Conservation (phyloP, 2,888 invertebrate species). For the Silvanus unidentatus region DNA sequence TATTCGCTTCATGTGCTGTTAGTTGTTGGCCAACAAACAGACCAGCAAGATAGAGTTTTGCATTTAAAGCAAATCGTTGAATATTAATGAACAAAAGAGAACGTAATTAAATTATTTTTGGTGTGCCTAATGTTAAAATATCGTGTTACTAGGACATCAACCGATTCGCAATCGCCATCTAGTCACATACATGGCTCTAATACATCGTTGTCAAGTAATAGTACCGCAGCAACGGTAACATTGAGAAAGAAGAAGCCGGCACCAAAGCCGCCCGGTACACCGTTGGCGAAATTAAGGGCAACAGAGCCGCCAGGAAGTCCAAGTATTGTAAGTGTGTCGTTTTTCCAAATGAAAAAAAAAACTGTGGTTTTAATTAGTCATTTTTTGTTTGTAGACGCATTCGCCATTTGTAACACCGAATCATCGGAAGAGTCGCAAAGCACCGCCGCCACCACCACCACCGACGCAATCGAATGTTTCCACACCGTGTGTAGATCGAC, state of each 20-base stretch:
- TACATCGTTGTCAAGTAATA: conserved; percentile 42
- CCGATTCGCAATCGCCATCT: not conserved
- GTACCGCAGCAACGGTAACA: conserved; percentile 31
- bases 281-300: conserved; percentile 14
- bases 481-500: conserved; percentile 23
- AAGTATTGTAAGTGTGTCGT: conserved; percentile 38
- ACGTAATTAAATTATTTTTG: too few relatives aligned
- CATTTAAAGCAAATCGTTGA: too few relatives aligned
- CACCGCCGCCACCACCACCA: conserved; percentile 64
- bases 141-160: conserved; percentile 35
- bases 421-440: conserved; percentile 57
- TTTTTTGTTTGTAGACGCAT: conserved; percentile 32
- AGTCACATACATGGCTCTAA: conserved; percentile 38
- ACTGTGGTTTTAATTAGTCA: not conserved
- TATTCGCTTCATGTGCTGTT: too few relatives aligned
- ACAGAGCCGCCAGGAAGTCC: conserved; percentile 30
- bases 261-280: conserved; percentile 56
- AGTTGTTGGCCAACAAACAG: too few relatives aligned
- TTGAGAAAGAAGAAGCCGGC: conserved; percentile 62
- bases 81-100: too few relatives aligned
- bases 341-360: not conserved
- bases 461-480: conserved; percentile 55
- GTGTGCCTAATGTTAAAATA: conserved; percentile 36
- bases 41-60: too few relatives aligned
- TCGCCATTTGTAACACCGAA: conserved; percentile 49